Conservation (phyloP, 2,888 invertebrate genomes). For the Lochmaea capreae region DNA sequence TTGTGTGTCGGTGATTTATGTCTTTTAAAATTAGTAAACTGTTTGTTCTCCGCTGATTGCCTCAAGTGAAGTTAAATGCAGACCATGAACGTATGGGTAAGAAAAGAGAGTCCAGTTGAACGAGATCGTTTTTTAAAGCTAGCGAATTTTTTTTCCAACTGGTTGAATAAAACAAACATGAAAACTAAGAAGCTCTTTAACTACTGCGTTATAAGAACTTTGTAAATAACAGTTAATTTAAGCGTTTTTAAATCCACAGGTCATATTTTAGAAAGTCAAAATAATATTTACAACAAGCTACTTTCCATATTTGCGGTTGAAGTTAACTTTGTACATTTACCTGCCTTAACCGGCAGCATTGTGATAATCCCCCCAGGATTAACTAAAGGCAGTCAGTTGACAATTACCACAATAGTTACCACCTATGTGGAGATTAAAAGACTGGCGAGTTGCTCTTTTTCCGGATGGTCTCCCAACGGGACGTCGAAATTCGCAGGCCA, state of each 20-base stretch:
- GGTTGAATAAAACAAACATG: no score
- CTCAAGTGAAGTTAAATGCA: conserved; percentile 3
- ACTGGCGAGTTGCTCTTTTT: conserved; percentile 58
- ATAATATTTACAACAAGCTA: no score
- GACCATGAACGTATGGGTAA: background rate
- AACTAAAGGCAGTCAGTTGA: conserved; percentile 51
- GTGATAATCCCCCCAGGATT: conserved; percentile 36
- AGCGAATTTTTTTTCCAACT: no score
- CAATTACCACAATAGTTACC: conserved; percentile 58
- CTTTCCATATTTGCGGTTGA: no score
- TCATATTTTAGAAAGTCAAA: no score
- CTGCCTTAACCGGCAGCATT: conserved; percentile 9
- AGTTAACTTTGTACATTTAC: conserved; percentile 24
- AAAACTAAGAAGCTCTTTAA: no score
- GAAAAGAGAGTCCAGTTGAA: background rate
- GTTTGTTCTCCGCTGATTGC: conserved; percentile 18
- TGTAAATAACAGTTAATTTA: no score
- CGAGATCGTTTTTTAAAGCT: no score
- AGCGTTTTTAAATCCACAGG: no score
- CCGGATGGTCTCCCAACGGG: conserved; percentile 53
- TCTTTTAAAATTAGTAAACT: conserved; percentile 16
- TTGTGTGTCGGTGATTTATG: conserved; percentile 16
- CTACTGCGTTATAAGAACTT: no score
- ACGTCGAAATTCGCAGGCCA: conserved; percentile 55
- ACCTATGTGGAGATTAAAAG: conserved; percentile 59